Percentiles rank a stretch among this genome's conserved stretches.
Conservation (phyloP, 2,888 invertebrate genomes). For the Cepaea hortensis region DNA sequence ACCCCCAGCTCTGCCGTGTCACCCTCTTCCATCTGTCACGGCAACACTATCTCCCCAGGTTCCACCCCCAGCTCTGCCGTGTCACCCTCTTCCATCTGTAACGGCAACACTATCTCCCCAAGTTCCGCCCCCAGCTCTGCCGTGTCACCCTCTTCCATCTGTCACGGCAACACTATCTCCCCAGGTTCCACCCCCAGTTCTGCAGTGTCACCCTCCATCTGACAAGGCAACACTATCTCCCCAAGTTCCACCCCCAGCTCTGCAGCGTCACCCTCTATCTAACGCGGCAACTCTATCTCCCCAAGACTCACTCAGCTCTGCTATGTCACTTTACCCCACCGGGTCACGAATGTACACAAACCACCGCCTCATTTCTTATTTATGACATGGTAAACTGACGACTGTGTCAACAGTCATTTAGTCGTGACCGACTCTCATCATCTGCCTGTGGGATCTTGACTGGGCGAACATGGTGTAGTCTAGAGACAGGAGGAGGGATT, state of each 20-base stretch:
- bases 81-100: neutral
- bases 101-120: neutral
- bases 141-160: too few species aligned
- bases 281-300: neutral
- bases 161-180: neutral
- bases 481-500: too few species aligned
- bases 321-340: conserved; percentile 14
- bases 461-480: too few species aligned
- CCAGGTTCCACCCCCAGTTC: conserved; percentile 25
- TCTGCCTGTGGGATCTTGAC: too few species aligned
- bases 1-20: neutral
- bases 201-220: neutral
- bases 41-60: neutral
- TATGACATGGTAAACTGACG: too few species aligned
- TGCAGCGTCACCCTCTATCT: neutral
- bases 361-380: too few species aligned
- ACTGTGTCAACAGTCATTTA: too few species aligned
- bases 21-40: neutral
- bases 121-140: conserved; percentile 29
- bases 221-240: neutral
- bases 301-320: neutral
- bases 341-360: neutral
- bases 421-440: too few species aligned
- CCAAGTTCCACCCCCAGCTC: neutral
- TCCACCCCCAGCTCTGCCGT: neutral